Evolutionary conservation across 2,797 vertebrate species (phyloP), one percentile per base, ranked within the genome.

Genomic region (Falco novaeseelandiae): DNA sequence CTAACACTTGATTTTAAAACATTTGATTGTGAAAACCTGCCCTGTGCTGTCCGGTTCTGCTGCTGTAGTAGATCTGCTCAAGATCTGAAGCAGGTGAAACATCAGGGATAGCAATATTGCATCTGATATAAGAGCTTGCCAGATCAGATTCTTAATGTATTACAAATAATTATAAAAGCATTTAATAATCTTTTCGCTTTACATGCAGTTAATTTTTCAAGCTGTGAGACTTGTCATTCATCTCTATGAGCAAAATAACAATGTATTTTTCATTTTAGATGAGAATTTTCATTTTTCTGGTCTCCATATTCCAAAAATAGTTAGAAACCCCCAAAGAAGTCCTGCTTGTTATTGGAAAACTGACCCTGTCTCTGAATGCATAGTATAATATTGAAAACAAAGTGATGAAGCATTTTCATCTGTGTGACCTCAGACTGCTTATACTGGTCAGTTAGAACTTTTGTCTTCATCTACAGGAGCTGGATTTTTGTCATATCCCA

Each of bases 401-500:
- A 74, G 11, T 3, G 6, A 51, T 26, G 8, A 83, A 54, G 4
- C 2, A 18, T 65, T 92, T 94, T n/a, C 3, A 13, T 22, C 23
- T 38, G 12, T 79, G 84, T 72, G 29, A 34, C 14, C 22, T 55
- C 3, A 6, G 19, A 44, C 10, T 87, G 30, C 38, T 78, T 67
- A 18, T 30, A 27, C 14, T 36, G 18, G 13, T 29, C 1, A 1
- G 14, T 78, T 77, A 65, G 8, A 32, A 23, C 11, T 38, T 3
- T 16, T 51, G 21, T 46, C 29, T 51, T 82, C 25, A 67, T 29
- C 32, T 74, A 9, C 8, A 54, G 12, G 10, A 67, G 16, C 0
- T 58, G 29, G 6, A 6, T 10, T 54, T 7, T 18, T 38, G 13
- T 4, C 0, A 0, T 17, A 40, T 67, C 14, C 27, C 30, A 23